phyloP scores from a whole-genome alignment of 2,888 invertebrate species.

The Perizoma flavofasciatum region DNA sequence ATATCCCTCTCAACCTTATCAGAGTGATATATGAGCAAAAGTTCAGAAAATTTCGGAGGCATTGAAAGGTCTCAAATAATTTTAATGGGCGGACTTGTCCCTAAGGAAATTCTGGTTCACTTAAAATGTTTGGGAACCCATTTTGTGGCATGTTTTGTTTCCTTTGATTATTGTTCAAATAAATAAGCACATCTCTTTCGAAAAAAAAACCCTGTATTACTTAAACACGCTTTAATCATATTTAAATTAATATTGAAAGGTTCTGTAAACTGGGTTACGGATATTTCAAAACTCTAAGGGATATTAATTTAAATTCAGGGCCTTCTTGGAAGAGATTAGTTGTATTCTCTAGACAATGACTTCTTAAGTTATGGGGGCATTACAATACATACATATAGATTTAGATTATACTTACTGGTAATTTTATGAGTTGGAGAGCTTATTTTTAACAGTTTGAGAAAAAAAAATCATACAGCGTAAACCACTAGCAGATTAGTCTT shows the following conservation, averaged over 20 bases:
- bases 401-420: no score
- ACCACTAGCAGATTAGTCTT: no score
- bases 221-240: slow-evolving; percentile 10
- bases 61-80: slow-evolving; percentile 6
- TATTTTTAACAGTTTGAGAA: no score
- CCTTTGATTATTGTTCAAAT: no score
- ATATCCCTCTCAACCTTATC: slow-evolving; percentile 4
- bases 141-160: not conserved
- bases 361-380: not conserved
- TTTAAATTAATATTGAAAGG: slow-evolving; percentile 5
- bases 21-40: slow-evolving; percentile 13
- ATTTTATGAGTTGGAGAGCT: no score
- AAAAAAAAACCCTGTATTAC: not conserved
- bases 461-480: no score
- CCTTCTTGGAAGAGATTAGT: not conserved
- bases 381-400: no score
- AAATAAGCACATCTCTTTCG: no score
- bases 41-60: slow-evolving; percentile 4
- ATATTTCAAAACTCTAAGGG: slow-evolving; percentile 10
- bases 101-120: not conserved
- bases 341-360: slow-evolving; percentile 1
- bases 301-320: slow-evolving; percentile 4
- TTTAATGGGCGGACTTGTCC: slow-evolving; percentile 1
- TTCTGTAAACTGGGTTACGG: not conserved
- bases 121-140: not conserved